Percentiles rank a stretch among this genome's conserved stretches.
Evolutionary conservation across 2,888 invertebrate species (phyloP).

Genomic region (Dendrolimus houi): DNA sequence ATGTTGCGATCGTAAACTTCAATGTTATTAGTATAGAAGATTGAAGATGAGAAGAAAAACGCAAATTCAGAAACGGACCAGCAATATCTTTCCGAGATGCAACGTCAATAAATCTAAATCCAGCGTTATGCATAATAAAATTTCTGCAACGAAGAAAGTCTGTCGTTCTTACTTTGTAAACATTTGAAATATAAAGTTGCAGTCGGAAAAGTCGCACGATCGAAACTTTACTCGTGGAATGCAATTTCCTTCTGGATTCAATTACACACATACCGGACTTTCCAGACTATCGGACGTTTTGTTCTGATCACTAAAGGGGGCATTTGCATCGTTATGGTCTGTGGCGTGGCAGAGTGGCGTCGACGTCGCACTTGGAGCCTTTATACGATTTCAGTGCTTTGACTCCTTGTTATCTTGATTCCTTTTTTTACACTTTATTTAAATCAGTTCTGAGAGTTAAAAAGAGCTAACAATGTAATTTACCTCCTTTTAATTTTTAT

Average conservation of each 20-base stretch:
- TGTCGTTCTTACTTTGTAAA: constrained; percentile 16
- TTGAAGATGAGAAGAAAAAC: too few relatives aligned
- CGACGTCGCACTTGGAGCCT: constrained; percentile 4
- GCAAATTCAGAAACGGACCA: too few relatives aligned
- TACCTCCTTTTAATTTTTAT: too few relatives aligned
- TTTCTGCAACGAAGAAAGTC: constrained; percentile 12
- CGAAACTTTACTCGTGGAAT: constrained; percentile 43
- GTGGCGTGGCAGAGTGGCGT: constrained; percentile 18
- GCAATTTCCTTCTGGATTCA: constrained; percentile 52
- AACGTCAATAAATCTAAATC: too few relatives aligned
- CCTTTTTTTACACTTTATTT: neutral
- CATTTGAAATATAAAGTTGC: constrained; percentile 17
- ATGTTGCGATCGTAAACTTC: too few relatives aligned
- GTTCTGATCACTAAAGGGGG: constrained; percentile 24
- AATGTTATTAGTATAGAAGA: too few relatives aligned
- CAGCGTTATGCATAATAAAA: constrained; percentile 8
- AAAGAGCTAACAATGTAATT: too few relatives aligned
- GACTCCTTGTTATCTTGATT: constrained; percentile 7
- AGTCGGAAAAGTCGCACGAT: constrained; percentile 13
- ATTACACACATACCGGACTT: constrained; percentile 40
- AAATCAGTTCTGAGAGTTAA: too few relatives aligned
- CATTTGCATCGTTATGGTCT: constrained; percentile 40
- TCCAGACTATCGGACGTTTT: constrained; percentile 34
- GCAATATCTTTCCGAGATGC: too few relatives aligned
- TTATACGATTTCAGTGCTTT: constrained; percentile 10